Evolutionary conservation across 2,113 vertebrate genomes (phyloP).

Genomic region (Alouatta palliata): DNA sequence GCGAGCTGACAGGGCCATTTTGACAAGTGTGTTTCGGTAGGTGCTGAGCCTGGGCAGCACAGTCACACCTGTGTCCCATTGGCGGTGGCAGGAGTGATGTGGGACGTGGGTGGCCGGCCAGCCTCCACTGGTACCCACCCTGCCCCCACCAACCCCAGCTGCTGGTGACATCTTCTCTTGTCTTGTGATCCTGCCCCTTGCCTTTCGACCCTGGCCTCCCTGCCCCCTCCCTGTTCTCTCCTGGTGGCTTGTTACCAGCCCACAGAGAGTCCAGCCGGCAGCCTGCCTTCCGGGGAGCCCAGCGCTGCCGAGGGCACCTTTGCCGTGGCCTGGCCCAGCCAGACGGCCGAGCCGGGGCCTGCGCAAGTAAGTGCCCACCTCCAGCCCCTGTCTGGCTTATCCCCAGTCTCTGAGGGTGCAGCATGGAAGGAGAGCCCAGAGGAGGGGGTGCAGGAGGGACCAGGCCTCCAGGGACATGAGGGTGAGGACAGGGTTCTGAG

Average conservation of each 20-base stretch:
- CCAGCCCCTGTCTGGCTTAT: neutral
- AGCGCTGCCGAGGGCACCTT: conserved; percentile 76
- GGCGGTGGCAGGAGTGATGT: accelerated
- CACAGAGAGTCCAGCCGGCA: conserved; percentile 82
- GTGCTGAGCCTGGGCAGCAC: too few species aligned
- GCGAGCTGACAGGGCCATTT: accelerated
- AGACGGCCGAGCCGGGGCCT: conserved; percentile 65
- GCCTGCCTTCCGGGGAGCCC: conserved; percentile 79
- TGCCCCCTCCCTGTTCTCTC: neutral
- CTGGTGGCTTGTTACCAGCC: conserved; percentile 78
- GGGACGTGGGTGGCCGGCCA: neutral
- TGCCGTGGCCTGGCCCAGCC: conserved; percentile 82
- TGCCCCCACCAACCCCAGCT: neutral
- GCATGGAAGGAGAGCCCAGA: neutral
- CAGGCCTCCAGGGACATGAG: neutral
- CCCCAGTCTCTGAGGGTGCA: neutral
- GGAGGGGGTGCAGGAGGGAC: neutral
- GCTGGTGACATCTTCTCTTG: conserved; percentile 55
- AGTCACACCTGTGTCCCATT: neutral
- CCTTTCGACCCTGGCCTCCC: neutral
- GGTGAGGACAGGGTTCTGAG: neutral
- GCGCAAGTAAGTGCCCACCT: conserved; percentile 81
- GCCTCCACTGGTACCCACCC: neutral
- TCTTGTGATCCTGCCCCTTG: conserved; percentile 21
- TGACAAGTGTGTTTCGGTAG: neutral